These are phyloP conservation scores for Cerastis leucographa DNA, from an alignment of 2,888 invertebrate species.

Conservation along the genomic window DNA sequence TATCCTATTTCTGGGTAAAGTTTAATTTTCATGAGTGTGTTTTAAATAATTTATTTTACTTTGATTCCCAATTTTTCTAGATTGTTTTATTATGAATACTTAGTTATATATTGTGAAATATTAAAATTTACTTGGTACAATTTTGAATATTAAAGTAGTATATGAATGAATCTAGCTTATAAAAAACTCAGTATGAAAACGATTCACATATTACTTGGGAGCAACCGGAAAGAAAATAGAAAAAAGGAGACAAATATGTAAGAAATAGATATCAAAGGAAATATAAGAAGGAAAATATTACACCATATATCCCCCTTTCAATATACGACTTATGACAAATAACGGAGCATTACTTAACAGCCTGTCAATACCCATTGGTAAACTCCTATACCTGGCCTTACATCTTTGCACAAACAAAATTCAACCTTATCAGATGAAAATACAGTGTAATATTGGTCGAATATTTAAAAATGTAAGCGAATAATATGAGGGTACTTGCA, in stretches of 20 bases:
- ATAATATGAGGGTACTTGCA: slow-evolving; percentile 47
- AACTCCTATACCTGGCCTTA: slow-evolving; percentile 13
- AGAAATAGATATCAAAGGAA: slow-evolving; percentile 23
- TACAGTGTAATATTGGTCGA: slow-evolving; percentile 19
- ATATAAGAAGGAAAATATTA: slow-evolving; percentile 47
- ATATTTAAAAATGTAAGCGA: slow-evolving; percentile 9
- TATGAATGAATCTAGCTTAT: neutral
- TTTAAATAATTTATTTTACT: too few relatives aligned
- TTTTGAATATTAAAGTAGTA: neutral
- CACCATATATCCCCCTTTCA: slow-evolving; percentile 41
- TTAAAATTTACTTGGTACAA: neutral
- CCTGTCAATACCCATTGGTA: slow-evolving; percentile 46
- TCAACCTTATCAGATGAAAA: neutral
- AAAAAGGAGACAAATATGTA: slow-evolving; percentile 18
- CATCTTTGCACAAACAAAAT: slow-evolving; percentile 9
- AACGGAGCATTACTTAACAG: slow-evolving; percentile 54
- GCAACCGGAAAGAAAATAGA: neutral
- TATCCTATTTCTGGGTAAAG: neutral
- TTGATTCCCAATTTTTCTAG: neutral
- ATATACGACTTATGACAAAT: slow-evolving; percentile 60
- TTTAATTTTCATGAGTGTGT: neutral
- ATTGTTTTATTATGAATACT: neutral
- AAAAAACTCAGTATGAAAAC: neutral
- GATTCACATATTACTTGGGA: neutral
- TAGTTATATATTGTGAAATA: neutral